These are phyloP conservation scores for Proteles cristata DNA, from an alignment of 2,113 vertebrate species.

Conservation along the genomic window DNA sequence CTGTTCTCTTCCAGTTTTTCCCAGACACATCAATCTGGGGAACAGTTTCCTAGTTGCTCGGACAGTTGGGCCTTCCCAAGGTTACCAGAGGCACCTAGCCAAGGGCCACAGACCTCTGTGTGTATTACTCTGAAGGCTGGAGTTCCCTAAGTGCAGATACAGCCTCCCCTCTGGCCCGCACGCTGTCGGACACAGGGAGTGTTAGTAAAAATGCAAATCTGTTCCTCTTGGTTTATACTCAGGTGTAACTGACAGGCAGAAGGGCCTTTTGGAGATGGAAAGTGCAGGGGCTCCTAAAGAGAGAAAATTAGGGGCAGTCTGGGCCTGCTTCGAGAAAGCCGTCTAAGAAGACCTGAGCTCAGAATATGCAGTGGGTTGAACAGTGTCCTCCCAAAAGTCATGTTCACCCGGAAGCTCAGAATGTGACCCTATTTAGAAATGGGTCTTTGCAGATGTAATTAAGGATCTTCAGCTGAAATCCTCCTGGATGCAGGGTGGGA, in stretches of 20 bases:
- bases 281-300: not conserved
- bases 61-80: not conserved
- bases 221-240: not conserved
- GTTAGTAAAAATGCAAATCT: not conserved
- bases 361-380: not conserved
- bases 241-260: not conserved
- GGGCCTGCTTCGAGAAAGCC: not conserved
- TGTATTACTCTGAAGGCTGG: not conserved
- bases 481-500: not conserved
- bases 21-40: not conserved
- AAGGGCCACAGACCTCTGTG: not conserved
- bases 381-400: not conserved
- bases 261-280: not conserved
- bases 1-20: not conserved
- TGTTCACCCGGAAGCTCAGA: not conserved
- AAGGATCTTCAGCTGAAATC: not conserved
- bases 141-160: not conserved
- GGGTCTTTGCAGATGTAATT: not conserved
- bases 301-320: not conserved
- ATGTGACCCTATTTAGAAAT: not conserved
- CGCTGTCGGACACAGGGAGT: not conserved
- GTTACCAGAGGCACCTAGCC: not conserved
- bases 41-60: not conserved
- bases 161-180: not conserved
- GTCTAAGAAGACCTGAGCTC: not conserved